phyloP scores from a whole-genome alignment of 2,797 vertebrate species.

The Tapirus indicus region DNA sequence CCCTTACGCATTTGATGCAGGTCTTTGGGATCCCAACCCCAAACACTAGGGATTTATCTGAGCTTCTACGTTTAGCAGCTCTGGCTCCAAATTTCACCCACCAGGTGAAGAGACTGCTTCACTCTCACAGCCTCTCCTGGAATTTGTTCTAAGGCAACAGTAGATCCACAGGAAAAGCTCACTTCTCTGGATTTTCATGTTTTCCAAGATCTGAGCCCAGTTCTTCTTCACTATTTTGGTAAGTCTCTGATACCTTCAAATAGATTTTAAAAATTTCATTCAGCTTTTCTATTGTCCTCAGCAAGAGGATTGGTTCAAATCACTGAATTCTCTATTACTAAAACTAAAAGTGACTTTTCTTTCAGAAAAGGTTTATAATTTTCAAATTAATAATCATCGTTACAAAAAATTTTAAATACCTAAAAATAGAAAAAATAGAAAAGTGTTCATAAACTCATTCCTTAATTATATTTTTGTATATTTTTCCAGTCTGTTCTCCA shows the following conservation, averaged over 20 bases:
- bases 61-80: background rate
- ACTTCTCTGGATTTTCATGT: conserved; percentile 1
- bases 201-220: background rate
- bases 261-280: background rate
- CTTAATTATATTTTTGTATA: conserved; percentile 5
- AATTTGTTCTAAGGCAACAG: background rate
- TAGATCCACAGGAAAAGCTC: background rate
- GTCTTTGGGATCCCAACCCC: background rate
- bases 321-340: background rate
- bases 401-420: background rate
- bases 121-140: background rate
- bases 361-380: background rate
- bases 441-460: background rate
- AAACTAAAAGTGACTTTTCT: background rate
- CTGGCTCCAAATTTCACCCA: background rate
- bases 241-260: background rate
- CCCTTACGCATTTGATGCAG: background rate
- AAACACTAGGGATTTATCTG: background rate
- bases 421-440: background rate
- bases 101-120: background rate
- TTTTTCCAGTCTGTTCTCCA: background rate
- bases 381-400: conserved; percentile 12
- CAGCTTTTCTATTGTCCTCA: background rate
- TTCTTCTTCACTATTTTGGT: conserved; percentile 9
- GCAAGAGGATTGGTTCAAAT: background rate